Evolutionary conservation across 2,113 vertebrate genomes (phyloP), one percentile per base, ranked within the genome.

Genomic region (Morone saxatilis): DNA sequence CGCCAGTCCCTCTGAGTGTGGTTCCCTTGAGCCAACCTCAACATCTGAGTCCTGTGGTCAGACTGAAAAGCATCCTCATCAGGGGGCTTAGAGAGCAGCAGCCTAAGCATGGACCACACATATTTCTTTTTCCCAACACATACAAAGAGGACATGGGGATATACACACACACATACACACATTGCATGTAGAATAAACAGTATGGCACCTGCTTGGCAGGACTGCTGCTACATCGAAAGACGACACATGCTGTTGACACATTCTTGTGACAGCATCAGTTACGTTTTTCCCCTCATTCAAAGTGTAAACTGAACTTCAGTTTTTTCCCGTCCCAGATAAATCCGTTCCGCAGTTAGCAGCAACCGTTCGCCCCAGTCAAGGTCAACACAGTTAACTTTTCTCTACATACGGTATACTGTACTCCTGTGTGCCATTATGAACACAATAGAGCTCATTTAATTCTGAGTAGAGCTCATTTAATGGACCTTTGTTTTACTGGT

Each of bases 21-120:
- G 83, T 83, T 90, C 67, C 60, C 76, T 63, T 25, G 16, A 71
- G 67, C 78, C 81, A 80, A 89, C 85, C 86, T 88, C 84, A 88
- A 72, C 76, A 65, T 88, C 50, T 74, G 53, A 83, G 76, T 71
- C 48, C 62, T 90, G 87, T 71, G 80, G 89, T 88, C 76, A 53
- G 40, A 36, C 45, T 85, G 86, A 89, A 90, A 92, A 78, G 78
- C 47, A 31, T 71, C 79, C 67, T 77, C 86, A 71, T 89, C 72
- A 53, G 71, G 73, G 31, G 68, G 72, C 65, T 87, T 50, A n/a
- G 63, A 80, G 48, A 84, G 76, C 76, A 63, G 76, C 13, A n/a
- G 69, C 25, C 41, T 67, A 54, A 59, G 56, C 70, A 48, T 38
- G 62, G 83, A 85, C 50, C 86, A 85, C 78, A 88, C 83, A 73